A percentile compares a stretch with the other conserved stretches of the same genome.
Evolutionary conservation across 1,140 invertebrate genomes (phyloP).

Genomic region (Danaus plexippus): DNA sequence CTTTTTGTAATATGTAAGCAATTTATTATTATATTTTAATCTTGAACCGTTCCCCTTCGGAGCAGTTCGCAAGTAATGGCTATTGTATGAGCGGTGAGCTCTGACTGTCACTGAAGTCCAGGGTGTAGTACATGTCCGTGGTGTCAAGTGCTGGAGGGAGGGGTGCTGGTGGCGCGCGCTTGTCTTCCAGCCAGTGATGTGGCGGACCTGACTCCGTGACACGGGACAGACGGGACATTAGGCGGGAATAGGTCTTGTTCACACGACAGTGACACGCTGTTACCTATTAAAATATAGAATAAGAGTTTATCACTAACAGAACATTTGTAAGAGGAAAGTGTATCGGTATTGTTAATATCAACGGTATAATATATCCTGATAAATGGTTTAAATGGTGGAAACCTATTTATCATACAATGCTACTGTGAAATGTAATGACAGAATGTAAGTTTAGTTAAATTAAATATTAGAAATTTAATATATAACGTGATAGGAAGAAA

Average conservation of each 20-base stretch:
- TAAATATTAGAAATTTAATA: too few relatives aligned
- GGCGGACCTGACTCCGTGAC: constrained; percentile 51
- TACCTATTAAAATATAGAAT: constrained; percentile 58
- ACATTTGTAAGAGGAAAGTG: too few relatives aligned
- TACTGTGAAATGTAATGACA: too few relatives aligned
- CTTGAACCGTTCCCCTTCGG: constrained; percentile 61
- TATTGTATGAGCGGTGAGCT: constrained; percentile 80
- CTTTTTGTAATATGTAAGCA: too few relatives aligned
- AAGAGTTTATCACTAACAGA: constrained; percentile 3
- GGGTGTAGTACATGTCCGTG: constrained; percentile 80
- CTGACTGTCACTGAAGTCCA: constrained; percentile 81
- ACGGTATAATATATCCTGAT: too few relatives aligned
- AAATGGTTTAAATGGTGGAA: too few relatives aligned
- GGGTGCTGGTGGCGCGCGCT: constrained; percentile 40
- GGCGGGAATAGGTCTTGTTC: constrained; percentile 77
- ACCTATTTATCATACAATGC: too few relatives aligned
- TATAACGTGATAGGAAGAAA: too few relatives aligned
- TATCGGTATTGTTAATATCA: too few relatives aligned
- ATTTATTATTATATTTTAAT: constrained; percentile 42
- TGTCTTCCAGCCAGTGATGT: constrained; percentile 67
- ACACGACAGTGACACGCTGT: constrained; percentile 80
- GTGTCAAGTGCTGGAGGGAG: constrained; percentile 69
- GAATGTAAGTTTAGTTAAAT: too few relatives aligned
- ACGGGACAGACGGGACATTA: constrained; percentile 61
- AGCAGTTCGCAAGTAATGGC: constrained; percentile 60